Base-by-base conservation (phyloP, 2,797 vertebrate genomes). In the Sebastolobus alascanus region DNA sequence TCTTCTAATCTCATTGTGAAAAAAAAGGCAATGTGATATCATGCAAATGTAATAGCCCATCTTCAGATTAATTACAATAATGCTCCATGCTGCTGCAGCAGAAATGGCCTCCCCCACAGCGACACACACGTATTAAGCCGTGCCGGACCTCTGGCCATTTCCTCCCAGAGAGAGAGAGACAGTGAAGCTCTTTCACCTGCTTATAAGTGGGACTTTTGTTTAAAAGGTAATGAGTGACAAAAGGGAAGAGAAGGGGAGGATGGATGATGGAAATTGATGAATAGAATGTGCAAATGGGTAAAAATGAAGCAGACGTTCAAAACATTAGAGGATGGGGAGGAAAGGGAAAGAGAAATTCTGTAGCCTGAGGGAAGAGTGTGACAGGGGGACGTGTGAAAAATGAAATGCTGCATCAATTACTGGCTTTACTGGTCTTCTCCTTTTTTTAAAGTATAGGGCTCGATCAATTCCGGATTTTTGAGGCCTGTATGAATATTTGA, bases 1-100 rank as follows among this genome's bases (percentile, higher is more conserved):
- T 80, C 52, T 35, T 59, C 65, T 71, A 73, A 84, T 90, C 68
- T 58, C 64, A 77, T 76, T 85, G 75, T 65, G 70, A 64, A 52
- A 56, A 72, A 74, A 74, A 65, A 46, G 50, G 77, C 64, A 84
- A 63, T 54, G 35, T 31, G 65, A 84, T 78, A 83, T 84, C 54
- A 83, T 80, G 82, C 82, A 84, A 86, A 92, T 81, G 68, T 69
- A 77, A 80, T 54, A 56, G 68, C 50, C 64, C 16, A 58, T 80
- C 7, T 58, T 25, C 25, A 74, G 76, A 88, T 90, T 84, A 86
- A 90, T 91, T 80, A 75, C 13, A 43, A 60, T 85, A 80, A 87
- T 72, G 69, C 50, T 60, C 20, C 68, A 37, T 65, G 35, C 68
- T 50, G 74, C 72, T 61, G 64, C 71, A 73, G 77, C 63, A 84